Conservation (phyloP, 2,113 vertebrate genomes). For the Gasterosteus aculeatus region DNA sequence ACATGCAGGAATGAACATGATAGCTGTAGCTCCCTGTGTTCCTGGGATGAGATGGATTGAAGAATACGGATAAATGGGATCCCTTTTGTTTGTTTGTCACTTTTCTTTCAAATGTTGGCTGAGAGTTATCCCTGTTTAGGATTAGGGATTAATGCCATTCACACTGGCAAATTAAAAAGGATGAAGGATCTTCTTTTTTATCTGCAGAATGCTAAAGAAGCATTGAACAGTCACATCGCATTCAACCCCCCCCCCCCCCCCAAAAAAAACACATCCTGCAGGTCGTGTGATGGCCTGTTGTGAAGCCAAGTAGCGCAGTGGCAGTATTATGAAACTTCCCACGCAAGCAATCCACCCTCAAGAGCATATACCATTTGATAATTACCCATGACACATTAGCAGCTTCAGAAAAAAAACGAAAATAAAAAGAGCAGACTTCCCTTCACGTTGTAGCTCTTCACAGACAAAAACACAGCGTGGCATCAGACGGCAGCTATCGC, state of each 20-base stretch:
- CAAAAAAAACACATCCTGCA: conserved; percentile 33
- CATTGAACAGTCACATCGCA: conserved; percentile 27
- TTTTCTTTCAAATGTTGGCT: conserved; percentile 11
- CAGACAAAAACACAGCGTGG: conserved; percentile 10
- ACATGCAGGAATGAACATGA: conserved; percentile 49
- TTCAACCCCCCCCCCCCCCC: background rate
- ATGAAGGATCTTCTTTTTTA: background rate
- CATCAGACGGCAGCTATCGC: conserved; percentile 45
- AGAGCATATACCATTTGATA: conserved; percentile 48
- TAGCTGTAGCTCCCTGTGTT: conserved; percentile 34
- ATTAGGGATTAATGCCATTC: background rate
- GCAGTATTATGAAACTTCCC: conserved; percentile 43
- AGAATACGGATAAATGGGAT: conserved; percentile 53
- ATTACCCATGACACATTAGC: conserved; percentile 55
- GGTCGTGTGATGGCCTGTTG: conserved; percentile 44
- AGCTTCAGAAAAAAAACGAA: conserved; percentile 36
- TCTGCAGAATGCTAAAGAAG: conserved; percentile 20
- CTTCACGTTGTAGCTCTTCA: conserved; percentile 28
- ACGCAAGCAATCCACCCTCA: conserved; percentile 36
- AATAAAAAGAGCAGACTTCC: conserved; percentile 50
- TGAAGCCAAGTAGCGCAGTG: conserved; percentile 35
- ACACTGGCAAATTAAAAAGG: conserved; percentile 1
- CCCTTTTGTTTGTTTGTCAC: conserved; percentile 18
- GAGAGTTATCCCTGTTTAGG: background rate
- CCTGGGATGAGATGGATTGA: conserved; percentile 49